These are phyloP conservation scores for Brachystomella parvula DNA, from an alignment of 1,140 invertebrate species.

Conservation along the genomic window DNA sequence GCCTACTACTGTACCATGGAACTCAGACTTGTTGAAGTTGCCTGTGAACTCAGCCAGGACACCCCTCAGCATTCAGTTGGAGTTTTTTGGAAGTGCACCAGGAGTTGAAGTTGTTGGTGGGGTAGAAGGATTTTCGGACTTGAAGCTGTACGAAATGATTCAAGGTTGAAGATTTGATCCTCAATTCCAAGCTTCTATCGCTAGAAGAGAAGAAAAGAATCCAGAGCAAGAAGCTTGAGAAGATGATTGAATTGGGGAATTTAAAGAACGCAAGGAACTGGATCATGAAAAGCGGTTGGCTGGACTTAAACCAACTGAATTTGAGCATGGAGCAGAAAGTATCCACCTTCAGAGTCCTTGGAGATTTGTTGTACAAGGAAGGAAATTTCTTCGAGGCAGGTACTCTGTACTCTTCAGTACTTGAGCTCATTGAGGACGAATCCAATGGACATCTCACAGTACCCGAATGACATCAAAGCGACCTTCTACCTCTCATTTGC, in stretches of 20 bases:
- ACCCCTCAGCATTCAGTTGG: slow-evolving; percentile 1
- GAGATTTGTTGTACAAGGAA: slow-evolving; percentile 19
- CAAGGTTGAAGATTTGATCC: slow-evolving; percentile 1
- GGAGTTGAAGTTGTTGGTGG: not conserved
- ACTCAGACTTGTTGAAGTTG: not conserved
- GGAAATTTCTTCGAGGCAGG: slow-evolving; percentile 10
- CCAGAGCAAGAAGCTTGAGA: not conserved
- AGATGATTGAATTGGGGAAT: slow-evolving; percentile 24
- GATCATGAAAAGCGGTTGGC: slow-evolving; percentile 10
- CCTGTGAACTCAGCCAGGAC: not conserved
- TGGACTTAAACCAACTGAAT: not conserved
- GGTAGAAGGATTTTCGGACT: not conserved
- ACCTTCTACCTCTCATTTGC: slow-evolving; percentile 19
- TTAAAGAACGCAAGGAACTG: slow-evolving; percentile 13
- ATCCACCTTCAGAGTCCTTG: slow-evolving; percentile 7
- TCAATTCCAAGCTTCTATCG: not conserved
- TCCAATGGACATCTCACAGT: not conserved
- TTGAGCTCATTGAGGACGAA: slow-evolving; percentile 12
- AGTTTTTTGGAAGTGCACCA: not conserved
- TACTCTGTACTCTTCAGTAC: slow-evolving; percentile 12
- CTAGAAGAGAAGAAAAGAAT: slow-evolving; percentile 5
- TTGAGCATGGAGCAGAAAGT: not conserved
- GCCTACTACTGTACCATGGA: too few relatives aligned
- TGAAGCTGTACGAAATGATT: not conserved
- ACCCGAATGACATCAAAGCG: slow-evolving; percentile 13